These are phyloP conservation scores for Okamejei kenojei DNA, from an alignment of 2,797 vertebrate genomes.

Conservation along the genomic window DNA sequence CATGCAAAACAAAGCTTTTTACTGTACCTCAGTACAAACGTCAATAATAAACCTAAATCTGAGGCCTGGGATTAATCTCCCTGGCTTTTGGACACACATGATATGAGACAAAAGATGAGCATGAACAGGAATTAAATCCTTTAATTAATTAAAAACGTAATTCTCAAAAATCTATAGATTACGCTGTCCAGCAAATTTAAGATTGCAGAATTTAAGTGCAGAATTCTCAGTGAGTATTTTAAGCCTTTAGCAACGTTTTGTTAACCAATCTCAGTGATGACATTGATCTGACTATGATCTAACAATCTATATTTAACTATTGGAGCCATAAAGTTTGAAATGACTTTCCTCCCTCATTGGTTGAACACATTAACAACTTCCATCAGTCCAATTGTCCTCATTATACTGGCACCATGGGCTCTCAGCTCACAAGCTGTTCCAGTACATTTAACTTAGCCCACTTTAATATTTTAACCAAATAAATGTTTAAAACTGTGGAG, in stretches of 20 bases:
- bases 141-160: not conserved
- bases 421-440: slow-evolving; percentile 2
- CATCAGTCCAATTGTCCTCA: slow-evolving; percentile 4
- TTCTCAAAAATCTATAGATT: not conserved
- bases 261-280: not conserved
- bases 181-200: not conserved
- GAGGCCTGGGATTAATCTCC: not conserved
- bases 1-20: too few species aligned
- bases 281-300: not conserved
- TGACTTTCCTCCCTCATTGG: not conserved
- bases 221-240: not conserved
- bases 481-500: slow-evolving; percentile 1
- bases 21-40: too few species aligned
- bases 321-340: slow-evolving; percentile 1
- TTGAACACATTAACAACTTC: not conserved
- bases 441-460: slow-evolving; percentile 11
- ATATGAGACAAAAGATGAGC: not conserved
- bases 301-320: slow-evolving; percentile 28
- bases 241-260: slow-evolving; percentile 8
- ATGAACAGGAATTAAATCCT: not conserved
- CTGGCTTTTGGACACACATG: not conserved
- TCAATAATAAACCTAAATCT: too few species aligned
- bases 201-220: too few species aligned
- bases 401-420: not conserved
- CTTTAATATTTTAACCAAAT: slow-evolving; percentile 29